A percentile compares a stretch with the other conserved stretches of the same genome.
Conservation (phyloP, 2,113 vertebrate genomes). For the Salvelinus fontinalis region DNA sequence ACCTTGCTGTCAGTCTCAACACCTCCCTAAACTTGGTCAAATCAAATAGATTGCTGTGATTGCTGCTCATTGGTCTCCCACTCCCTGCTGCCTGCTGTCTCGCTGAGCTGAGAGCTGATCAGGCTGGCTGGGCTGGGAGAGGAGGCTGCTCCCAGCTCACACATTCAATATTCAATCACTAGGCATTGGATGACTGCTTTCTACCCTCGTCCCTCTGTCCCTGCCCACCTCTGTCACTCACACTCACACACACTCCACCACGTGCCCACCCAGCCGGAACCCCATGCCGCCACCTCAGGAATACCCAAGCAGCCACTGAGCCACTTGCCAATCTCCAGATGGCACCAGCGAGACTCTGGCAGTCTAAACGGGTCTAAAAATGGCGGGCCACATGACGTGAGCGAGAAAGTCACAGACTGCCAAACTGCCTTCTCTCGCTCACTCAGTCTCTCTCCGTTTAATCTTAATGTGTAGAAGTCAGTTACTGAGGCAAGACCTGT, state of each 20-base stretch:
- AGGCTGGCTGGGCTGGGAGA: neutral
- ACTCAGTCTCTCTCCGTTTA: slow-evolving; percentile 7
- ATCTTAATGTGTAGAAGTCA: slow-evolving; percentile 18
- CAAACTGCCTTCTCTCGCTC: neutral
- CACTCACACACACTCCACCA: neutral
- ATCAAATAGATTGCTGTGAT: slow-evolving; percentile 19
- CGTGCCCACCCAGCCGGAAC: neutral
- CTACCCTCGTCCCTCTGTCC: slow-evolving; percentile 1
- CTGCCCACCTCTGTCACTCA: neutral
- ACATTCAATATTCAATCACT: slow-evolving; percentile 46
- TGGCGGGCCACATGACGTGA: neutral
- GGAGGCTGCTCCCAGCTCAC: neutral
- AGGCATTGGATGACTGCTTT: slow-evolving; percentile 14
- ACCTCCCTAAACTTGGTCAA: neutral
- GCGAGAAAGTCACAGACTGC: neutral
- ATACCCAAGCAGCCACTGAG: slow-evolving; percentile 4
- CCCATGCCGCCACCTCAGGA: neutral
- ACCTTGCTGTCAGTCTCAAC: neutral
- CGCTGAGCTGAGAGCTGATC: too few relatives aligned
- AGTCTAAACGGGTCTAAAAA: neutral
- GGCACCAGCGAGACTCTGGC: neutral
- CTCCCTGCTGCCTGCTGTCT: slow-evolving; percentile 2
- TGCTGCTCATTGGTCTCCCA: slow-evolving; percentile 9
- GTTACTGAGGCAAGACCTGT: slow-evolving; percentile 32
- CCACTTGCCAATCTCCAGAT: neutral